phyloP scores from a whole-genome alignment of 2,113 vertebrate genomes.

The Chaetodon auriga region DNA sequence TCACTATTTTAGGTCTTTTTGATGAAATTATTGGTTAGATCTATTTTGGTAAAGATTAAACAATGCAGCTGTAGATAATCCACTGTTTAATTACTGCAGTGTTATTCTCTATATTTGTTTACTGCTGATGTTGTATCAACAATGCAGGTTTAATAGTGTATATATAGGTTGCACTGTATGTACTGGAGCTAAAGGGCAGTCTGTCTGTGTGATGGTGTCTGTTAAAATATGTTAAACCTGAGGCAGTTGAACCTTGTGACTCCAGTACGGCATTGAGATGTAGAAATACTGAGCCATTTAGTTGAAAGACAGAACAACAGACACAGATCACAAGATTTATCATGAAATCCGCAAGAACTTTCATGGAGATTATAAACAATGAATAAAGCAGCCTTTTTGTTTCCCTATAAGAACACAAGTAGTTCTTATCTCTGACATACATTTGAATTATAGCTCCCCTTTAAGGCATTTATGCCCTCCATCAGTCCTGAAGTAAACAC shows the following conservation, averaged over 20 bases:
- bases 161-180: background rate
- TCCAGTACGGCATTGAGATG: background rate
- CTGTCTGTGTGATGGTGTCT: conserved; percentile 1
- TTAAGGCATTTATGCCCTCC: conserved; percentile 22
- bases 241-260: conserved; percentile 22
- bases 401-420: background rate
- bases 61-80: background rate
- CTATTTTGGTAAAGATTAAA: background rate
- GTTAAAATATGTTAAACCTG: conserved; percentile 6
- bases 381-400: background rate
- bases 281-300: background rate
- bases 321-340: conserved; percentile 27
- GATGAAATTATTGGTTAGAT: too few species aligned
- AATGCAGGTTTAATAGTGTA: background rate
- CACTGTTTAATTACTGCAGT: background rate
- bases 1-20: background rate
- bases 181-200: background rate
- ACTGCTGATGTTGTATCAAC: background rate
- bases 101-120: background rate
- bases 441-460: conserved; percentile 36
- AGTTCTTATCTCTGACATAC: conserved; percentile 37
- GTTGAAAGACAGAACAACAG: background rate
- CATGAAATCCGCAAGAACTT: conserved; percentile 2
- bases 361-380: background rate
- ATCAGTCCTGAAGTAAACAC: conserved; percentile 30